Percentiles rank a stretch among this genome's conserved stretches.
phyloP scores from a whole-genome alignment of 2,888 invertebrate species.

The Tenthredo notha region DNA sequence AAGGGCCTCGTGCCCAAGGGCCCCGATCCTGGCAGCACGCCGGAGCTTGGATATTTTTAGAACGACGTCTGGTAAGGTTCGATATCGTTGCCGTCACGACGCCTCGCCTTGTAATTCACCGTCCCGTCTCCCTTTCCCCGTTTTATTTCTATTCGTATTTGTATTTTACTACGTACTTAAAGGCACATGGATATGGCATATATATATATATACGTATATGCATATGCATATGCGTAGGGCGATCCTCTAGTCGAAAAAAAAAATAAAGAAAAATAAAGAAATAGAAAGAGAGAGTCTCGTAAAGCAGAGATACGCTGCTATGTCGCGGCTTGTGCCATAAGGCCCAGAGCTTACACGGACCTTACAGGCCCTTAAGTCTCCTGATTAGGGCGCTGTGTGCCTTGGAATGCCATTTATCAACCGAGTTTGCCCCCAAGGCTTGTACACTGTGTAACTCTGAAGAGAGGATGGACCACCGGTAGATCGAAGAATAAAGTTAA shows the following conservation, averaged over 20 bases:
- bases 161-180: neutral
- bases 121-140: constrained; percentile 19
- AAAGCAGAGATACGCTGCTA: constrained; percentile 27
- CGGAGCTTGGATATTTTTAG: constrained; percentile 47
- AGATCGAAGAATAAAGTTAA: neutral
- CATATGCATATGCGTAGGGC: neutral
- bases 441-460: constrained; percentile 36
- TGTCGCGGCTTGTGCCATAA: constrained; percentile 41
- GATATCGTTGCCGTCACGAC: constrained; percentile 53
- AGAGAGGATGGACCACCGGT: constrained; percentile 4
- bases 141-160: constrained; percentile 25
- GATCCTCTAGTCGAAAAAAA: neutral
- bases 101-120: constrained; percentile 52
- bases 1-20: constrained; percentile 47
- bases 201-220: neutral
- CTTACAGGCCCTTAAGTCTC: constrained; percentile 54
- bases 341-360: constrained; percentile 47
- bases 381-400: constrained; percentile 61
- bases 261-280: neutral
- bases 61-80: constrained; percentile 49
- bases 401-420: constrained; percentile 67
- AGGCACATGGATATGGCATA: neutral
- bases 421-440: constrained; percentile 10
- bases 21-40: constrained; percentile 45
- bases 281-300: constrained; percentile 4